These are phyloP conservation scores for Dryoscopus gambensis DNA, from an alignment of 2,113 vertebrate species.

Conservation along the genomic window DNA sequence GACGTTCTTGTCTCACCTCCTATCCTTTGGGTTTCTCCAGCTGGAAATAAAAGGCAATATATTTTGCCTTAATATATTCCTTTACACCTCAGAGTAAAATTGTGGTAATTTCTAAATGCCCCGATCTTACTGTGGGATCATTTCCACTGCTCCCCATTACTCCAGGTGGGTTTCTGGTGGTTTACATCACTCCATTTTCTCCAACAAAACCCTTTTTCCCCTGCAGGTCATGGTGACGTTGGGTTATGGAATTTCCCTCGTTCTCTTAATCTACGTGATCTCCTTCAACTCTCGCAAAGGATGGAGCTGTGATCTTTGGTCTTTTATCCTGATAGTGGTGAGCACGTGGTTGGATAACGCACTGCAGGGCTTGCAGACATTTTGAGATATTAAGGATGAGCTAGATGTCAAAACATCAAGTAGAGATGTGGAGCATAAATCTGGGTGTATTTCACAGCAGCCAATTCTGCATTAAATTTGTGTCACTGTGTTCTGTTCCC, in stretches of 20 bases:
- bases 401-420: not conserved
- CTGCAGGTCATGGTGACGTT: not conserved
- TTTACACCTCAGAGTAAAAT: not conserved
- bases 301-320: slow-evolving; percentile 54
- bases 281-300: slow-evolving; percentile 51
- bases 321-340: slow-evolving; percentile 63
- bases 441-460: not conserved
- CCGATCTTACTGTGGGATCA: not conserved
- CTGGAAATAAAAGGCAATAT: not conserved
- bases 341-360: not conserved
- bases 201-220: not conserved
- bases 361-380: not conserved
- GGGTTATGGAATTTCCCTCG: slow-evolving; percentile 69
- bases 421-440: not conserved
- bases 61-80: not conserved
- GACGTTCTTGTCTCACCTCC: not conserved
- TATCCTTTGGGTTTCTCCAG: not conserved
- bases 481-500: not conserved
- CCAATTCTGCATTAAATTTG: not conserved
- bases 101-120: not conserved
- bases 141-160: not conserved
- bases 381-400: not conserved
- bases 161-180: not conserved
- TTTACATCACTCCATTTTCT: not conserved
- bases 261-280: slow-evolving; percentile 60